Conservation (phyloP, 2,888 invertebrate genomes). For the Mythimna ferrago region DNA sequence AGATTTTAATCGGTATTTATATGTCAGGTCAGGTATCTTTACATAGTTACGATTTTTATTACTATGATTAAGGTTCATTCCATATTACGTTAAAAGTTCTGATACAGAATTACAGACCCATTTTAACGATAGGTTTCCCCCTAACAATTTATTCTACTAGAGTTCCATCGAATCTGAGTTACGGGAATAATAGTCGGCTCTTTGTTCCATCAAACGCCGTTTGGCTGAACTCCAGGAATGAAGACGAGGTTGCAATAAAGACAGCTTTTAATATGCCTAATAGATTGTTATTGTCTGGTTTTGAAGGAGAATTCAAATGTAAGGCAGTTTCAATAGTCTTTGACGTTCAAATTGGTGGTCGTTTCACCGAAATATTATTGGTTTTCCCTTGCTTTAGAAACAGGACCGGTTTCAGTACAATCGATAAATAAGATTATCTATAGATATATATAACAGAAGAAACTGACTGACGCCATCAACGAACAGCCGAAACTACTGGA, state of each 20-base stretch:
- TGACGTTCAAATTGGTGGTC: slow-evolving; percentile 1
- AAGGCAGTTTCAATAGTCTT: slow-evolving; percentile 25
- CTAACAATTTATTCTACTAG: slow-evolving; percentile 27
- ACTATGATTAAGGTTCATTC: not conserved
- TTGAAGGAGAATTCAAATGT: slow-evolving; percentile 43
- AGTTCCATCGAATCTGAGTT: slow-evolving; percentile 39
- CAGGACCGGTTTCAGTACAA: not conserved
- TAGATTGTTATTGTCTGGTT: slow-evolving; percentile 56
- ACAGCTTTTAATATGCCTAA: slow-evolving; percentile 54
- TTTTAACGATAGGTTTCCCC: slow-evolving; percentile 5
- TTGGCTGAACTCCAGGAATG: slow-evolving; percentile 59
- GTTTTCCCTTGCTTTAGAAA: not conserved
- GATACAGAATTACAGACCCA: not conserved
- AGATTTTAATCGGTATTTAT: slow-evolving; percentile 41
- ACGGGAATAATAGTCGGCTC: slow-evolving; percentile 43
- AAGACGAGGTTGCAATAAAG: slow-evolving; percentile 51
- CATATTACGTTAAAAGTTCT: not conserved
- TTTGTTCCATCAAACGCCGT: slow-evolving; percentile 50
- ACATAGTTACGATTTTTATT: too few species aligned
- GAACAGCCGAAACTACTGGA: too few species aligned
- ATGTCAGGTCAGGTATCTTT: slow-evolving; percentile 31
- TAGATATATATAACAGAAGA: too few species aligned
- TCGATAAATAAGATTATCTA: not conserved
- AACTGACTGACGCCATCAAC: too few species aligned
- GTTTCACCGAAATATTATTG: slow-evolving; percentile 18